Evolutionary conservation across 1,140 invertebrate genomes (phyloP).

Genomic region (Eulimnadia texana): DNA sequence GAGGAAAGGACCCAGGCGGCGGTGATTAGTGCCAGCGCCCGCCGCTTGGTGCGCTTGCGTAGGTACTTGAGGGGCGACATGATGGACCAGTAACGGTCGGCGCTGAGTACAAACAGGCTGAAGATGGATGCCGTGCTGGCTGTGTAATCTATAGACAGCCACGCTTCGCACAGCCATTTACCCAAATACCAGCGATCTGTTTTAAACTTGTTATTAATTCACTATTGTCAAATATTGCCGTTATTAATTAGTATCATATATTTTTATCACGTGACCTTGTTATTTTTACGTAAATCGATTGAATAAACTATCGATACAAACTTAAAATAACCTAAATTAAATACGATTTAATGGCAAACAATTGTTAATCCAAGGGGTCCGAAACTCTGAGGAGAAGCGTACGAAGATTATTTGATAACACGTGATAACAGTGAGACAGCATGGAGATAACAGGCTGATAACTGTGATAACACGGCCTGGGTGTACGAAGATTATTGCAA

Average conservation of each 20-base stretch:
- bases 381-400: too few species aligned
- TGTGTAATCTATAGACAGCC: constrained; percentile 42
- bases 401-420: too few species aligned
- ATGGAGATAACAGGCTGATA: too few species aligned
- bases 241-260: background rate
- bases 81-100: constrained; percentile 39
- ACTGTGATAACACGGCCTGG: too few species aligned
- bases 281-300: too few species aligned
- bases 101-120: constrained; percentile 38
- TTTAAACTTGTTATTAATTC: background rate
- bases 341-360: too few species aligned
- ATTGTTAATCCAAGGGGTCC: too few species aligned
- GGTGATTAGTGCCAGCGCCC: constrained; percentile 35
- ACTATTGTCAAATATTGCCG: background rate
- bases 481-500: too few species aligned
- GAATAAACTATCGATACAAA: too few species aligned
- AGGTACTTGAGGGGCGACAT: constrained; percentile 43
- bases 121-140: constrained; percentile 48
- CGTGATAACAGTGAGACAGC: too few species aligned
- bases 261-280: too few species aligned
- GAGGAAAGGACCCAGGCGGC: constrained; percentile 36
- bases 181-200: constrained; percentile 40
- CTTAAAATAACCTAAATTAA: too few species aligned
- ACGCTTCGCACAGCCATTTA: constrained; percentile 35
- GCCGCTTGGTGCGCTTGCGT: constrained; percentile 39